Base-by-base conservation (phyloP, 53 echinoderm and acorn worm species). In the Echinarachnius parma region DNA sequence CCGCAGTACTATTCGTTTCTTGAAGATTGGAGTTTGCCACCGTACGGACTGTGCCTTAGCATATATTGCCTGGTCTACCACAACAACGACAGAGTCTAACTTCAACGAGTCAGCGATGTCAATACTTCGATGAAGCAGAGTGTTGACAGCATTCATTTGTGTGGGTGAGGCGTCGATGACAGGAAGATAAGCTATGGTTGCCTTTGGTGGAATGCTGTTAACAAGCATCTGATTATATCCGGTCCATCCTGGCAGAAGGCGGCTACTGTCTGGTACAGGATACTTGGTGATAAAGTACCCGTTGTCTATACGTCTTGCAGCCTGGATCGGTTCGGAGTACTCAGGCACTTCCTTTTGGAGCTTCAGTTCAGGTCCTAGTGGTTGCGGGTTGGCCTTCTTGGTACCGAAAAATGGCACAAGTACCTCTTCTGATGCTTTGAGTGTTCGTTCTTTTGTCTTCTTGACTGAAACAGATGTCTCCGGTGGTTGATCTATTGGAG, bases 41-140 rank as follows among this genome's bases (percentile, higher is more conserved):
- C 79, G 26, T 3, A 88, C 68, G 0, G 16, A 1, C 52, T 82
- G 79, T 1, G 65, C 79, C 48, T 88, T 83, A 11, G 53, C 14
- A 46, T 80, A 88, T 23, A 83, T 88, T 0, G 89, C 80, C 22
- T 88, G 88, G 28, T 88, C 88, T 0, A 75, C 49, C 2, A 88
- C 76, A 3, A 82, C 11, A 1, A 20, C 76, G 23, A 60, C 31
- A n/a, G 23, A 11, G 0, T 61, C 61, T 1, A 21, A 22, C 4
- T 37, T 2, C 1, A 61, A 20, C 2, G n/a, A 18, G 29, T 34
- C 50, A 39, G 35, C 62, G 47, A 77, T 62, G 16, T 77, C 28
- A 22, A 62, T 23, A 18, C 46, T 48, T 34, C 35, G 47, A 5
- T 45, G 27, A 11, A 76, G 61, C 22, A 77, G 61, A 20, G 77